Evolutionary conservation across 2,113 vertebrate species (phyloP), one percentile per base, ranked within the genome.

Genomic region (Bucco capensis): DNA sequence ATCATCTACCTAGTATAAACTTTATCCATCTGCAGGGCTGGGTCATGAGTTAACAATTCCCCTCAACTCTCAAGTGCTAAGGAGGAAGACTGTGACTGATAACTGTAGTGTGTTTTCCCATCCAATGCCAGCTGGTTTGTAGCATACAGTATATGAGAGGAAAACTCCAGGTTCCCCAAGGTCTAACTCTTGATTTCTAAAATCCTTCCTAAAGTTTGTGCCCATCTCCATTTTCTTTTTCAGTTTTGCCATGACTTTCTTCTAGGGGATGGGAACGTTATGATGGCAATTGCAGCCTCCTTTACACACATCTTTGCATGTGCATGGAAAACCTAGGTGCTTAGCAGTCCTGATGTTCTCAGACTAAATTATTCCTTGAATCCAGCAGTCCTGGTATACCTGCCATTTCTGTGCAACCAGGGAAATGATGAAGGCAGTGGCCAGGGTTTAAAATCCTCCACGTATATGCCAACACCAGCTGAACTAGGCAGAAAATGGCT

Each of bases 401-500:
- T 77, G 40, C 23, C n/a, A 14, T 42, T 61, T 13, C 79, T 46
- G 17, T 40, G 85, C 21, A 54, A 16, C 6, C 21, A 38, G 16
- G 35, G 72, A 67, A 61, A 42, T 6, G 12, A 33, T 13, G 64
- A 84, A 60, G 74, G 85, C 72, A 86, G 42, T 22, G 61, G 61
- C 73, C 80, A 83, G 71, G 58, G 60, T 75, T 89, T 54, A 60
- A 58, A 57, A 88, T 57, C 42, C 78, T 60, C 51, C 9, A 21
- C 35, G 87, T 54, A 14, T 6, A 37, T 21, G 78, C 93, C 87
- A 94, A n/a, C 74, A 65, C 70, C 78, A 84, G 58, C 94, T 90
- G 83, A 93, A 90, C 77, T 72, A 69, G 83, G 89, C 73, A 94
- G 81, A 95, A 86, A 95, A 79, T n/a, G 54, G 66, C 81, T 90